A percentile compares a stretch with the other conserved stretches of the same genome.
These are phyloP conservation scores for Anas flavirostris DNA, from an alignment of 2,797 vertebrate species.

Conservation along the genomic window DNA sequence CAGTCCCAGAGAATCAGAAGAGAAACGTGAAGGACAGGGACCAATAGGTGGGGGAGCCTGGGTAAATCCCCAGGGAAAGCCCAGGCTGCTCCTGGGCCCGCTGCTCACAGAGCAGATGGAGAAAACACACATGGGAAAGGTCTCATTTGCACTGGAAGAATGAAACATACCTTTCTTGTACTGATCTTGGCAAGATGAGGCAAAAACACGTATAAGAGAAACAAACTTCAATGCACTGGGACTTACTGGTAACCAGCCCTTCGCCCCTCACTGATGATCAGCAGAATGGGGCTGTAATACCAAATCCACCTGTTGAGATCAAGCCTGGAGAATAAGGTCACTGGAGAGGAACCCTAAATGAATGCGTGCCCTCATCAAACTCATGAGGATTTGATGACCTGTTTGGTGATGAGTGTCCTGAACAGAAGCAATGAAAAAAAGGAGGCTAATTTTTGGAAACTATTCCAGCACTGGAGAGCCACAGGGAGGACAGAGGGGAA, in stretches of 20 bases:
- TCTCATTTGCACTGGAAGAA: neutral
- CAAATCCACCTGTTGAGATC: neutral
- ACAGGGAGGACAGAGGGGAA: neutral
- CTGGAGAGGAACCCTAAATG: neutral
- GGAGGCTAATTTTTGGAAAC: neutral
- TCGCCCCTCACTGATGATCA: neutral
- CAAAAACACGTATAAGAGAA: neutral
- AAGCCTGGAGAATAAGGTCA: neutral
- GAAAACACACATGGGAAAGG: neutral
- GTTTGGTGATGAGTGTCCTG: neutral
- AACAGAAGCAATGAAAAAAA: neutral
- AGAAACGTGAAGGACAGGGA: neutral
- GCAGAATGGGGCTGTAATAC: neutral
- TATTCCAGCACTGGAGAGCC: neutral
- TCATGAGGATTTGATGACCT: neutral
- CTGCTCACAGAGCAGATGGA: neutral
- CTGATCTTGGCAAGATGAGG: neutral
- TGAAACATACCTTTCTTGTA: neutral
- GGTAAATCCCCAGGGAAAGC: neutral
- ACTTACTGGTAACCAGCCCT: neutral
- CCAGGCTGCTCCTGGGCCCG: neutral
- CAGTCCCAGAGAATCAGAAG: neutral
- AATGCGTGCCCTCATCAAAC: neutral
- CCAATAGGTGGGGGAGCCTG: neutral
- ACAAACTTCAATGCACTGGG: neutral